A percentile compares a stretch with the other conserved stretches of the same genome.
Conservation (phyloP, 2,888 invertebrate species). For the Himalopsyche japonica region DNA sequence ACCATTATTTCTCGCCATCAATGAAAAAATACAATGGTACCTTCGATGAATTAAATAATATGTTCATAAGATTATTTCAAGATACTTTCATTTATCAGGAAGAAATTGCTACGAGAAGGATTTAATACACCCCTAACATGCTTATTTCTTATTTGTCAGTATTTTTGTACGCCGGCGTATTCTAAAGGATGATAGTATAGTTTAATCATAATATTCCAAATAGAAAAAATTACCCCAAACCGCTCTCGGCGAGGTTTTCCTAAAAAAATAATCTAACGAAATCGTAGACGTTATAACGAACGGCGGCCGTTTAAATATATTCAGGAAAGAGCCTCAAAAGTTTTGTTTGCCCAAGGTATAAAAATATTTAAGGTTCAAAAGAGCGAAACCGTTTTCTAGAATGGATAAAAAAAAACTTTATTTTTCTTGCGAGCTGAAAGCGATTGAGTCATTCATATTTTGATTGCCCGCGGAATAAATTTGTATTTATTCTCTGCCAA, state of each 20-base stretch:
- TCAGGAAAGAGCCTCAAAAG: background rate
- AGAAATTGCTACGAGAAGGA: too few species aligned
- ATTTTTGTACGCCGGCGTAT: too few species aligned
- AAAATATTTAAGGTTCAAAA: constrained; percentile 1
- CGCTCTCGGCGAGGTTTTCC: background rate
- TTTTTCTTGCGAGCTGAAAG: background rate
- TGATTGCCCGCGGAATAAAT: constrained; percentile 1
- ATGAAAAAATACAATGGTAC: too few species aligned
- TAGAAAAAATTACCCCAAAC: background rate
- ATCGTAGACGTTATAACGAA: background rate
- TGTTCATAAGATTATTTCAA: too few species aligned
- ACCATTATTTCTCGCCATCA: too few species aligned
- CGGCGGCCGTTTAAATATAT: background rate
- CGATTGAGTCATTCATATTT: constrained; percentile 1
- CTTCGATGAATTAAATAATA: too few species aligned
- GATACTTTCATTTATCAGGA: too few species aligned
- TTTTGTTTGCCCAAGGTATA: background rate
- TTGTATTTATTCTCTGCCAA: background rate
- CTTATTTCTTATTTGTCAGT: too few species aligned
- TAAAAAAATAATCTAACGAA: background rate
- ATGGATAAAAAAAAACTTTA: background rate
- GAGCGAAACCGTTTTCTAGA: background rate
- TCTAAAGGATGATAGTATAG: too few species aligned
- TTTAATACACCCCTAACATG: too few species aligned
- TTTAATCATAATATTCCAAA: background rate